Base-by-base conservation (phyloP, 2,113 vertebrate genomes). In the Thalassoma bifasciatum region DNA sequence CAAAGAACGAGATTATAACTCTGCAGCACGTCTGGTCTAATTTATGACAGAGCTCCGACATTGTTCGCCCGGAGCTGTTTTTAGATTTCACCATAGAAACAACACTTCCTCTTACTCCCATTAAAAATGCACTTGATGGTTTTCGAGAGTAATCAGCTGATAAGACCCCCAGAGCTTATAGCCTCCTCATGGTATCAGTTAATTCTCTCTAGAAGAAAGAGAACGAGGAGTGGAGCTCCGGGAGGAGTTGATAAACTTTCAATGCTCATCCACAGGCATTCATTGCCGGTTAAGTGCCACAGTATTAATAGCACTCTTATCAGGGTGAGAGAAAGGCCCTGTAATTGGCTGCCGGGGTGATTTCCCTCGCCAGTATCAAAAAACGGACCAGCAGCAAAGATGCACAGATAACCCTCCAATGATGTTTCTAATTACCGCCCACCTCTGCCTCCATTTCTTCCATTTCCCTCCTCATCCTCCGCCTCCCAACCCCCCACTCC, bases 381-480 rank as follows among this genome's bases (percentile, higher is more conserved):
- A 74, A 64, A 49, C 0, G 3, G 30, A 67, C 10, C 19, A n/a
- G 54, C 26, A 10, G 61, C 26, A 61, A 54, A 77, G 80, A 86
- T 79, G 71, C 44, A 49, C 23, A 3, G 88, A 90, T 88, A 90
- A 87, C 76, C 83, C 74, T 40, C 19, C 2, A 47, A 72, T 75
- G 84, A 76, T 60, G 68, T 71, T 90, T 90, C 84, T 87, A 90
- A 91, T 93, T 88, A 90, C 79, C 78, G 75, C 66, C 66, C 72
- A 85, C 79, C 65, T 86, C 77, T 65, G 62, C 65, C 38, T 66
- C 66, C 52, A 47, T 61, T 51, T 50, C 57, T 54, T 50, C 59
- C 37, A 79, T 70, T 46, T 72, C 54, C 64, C 66, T 61, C 75
- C 71, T 56, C 50, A 54, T 63, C 73, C 56, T 9, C 44, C 38